Evolutionary conservation across 1,140 invertebrate species (phyloP), one percentile per base, ranked within the genome.

Genomic region (Limonius californicus): DNA sequence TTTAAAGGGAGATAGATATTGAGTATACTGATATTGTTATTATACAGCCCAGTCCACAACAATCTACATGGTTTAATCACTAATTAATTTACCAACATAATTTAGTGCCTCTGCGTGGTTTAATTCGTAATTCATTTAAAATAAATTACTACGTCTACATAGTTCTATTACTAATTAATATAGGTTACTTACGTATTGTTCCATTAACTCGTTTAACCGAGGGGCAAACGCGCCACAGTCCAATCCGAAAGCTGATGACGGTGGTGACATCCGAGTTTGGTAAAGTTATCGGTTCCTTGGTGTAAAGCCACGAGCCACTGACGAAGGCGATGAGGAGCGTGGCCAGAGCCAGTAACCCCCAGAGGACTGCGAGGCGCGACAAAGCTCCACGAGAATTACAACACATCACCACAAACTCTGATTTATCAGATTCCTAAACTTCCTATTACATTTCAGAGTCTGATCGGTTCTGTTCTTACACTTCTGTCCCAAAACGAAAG

Each of bases 151-250:
- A n/a, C n/a, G n/a, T n/a, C n/a, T n/a, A n/a, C n/a, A n/a, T n/a
- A n/a, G n/a, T n/a, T n/a, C n/a, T n/a, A 27, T 27, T 27, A 27
- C 3, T 27, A 27, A 27, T 4, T 9, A 27, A 27, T 3, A 27
- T 4, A 27, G 9, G 3, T 27, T 62, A 74, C 75, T 77, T 69
- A 77, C 75, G 73, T 32, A 23, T 14, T 15, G 73, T 70, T 16
- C 63, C 64, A 64, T 77, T 76, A 62, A 76, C 67, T 57, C 65
- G 67, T 60, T 73, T 73, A n/a, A 77, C 68, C 15, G 71, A 72
- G 6, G 80, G 80, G 68, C 80, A 81, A n/a, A 79, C 76, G 43
- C 77, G 70, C 80, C 80, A 81, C 57, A 81, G 68, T 50, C 80
- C 80, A 43, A 81, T 80, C 9, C 73, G 71, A 64, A 81, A 80